Percentiles rank a stretch among this genome's conserved stretches.
These are phyloP conservation scores for Peromyscus californicus DNA, from an alignment of 2,113 vertebrate genomes.

Conservation along the genomic window DNA sequence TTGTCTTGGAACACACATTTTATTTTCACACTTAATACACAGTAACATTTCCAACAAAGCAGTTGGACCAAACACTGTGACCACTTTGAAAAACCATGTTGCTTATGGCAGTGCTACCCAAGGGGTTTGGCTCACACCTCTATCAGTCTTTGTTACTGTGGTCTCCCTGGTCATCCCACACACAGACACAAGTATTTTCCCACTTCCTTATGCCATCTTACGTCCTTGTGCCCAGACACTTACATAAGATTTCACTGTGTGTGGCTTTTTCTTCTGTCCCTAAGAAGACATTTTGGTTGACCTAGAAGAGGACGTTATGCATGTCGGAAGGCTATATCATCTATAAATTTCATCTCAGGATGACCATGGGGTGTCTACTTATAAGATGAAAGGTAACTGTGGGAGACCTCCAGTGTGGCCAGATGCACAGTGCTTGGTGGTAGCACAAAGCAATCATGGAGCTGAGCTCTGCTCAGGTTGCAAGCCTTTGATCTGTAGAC, in stretches of 20 bases:
- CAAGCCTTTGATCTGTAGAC: not conserved
- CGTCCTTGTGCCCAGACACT: no score
- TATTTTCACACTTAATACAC: not conserved
- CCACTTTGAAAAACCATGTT: not conserved
- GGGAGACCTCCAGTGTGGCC: not conserved
- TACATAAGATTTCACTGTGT: not conserved
- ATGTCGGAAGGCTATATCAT: not conserved
- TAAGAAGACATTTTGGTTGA: not conserved
- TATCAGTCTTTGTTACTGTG: not conserved
- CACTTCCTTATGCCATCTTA: not conserved
- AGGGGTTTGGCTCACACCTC: not conserved
- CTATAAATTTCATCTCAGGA: slow-evolving; percentile 3
- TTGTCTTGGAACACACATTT: not conserved
- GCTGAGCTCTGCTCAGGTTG: not conserved
- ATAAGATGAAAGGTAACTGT: not conserved
- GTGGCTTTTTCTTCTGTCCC: not conserved
- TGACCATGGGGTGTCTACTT: not conserved
- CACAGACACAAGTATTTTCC: not conserved
- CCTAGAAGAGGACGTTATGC: not conserved
- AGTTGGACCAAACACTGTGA: not conserved
- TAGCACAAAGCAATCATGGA: accelerated
- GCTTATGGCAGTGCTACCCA: not conserved
- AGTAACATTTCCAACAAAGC: not conserved
- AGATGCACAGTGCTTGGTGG: no score
- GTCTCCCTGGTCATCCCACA: not conserved